Evolutionary conservation across 1,140 invertebrate species (phyloP).

Genomic region (Helicorthomorpha holstii): DNA sequence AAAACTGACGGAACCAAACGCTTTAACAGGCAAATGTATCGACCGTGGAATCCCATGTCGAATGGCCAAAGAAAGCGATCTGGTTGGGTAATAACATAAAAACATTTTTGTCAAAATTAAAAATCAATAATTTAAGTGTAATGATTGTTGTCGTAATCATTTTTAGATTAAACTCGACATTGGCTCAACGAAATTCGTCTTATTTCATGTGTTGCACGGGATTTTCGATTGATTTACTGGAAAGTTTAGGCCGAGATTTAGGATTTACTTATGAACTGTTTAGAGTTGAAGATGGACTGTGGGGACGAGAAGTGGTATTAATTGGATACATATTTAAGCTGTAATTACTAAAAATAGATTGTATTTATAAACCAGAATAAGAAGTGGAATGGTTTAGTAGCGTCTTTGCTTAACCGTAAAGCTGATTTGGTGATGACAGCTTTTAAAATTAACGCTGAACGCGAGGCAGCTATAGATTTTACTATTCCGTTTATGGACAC

Average conservation of each 20-base stretch:
- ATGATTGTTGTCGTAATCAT: neutral
- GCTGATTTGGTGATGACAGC: slow-evolving; percentile 38
- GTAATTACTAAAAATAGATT: too few relatives aligned
- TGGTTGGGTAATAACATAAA: slow-evolving; percentile 46
- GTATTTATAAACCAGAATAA: slow-evolving; percentile 17
- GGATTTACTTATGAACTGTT: slow-evolving; percentile 34
- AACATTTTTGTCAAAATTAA: neutral
- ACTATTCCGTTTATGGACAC: slow-evolving; percentile 39
- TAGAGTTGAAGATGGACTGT: slow-evolving; percentile 35
- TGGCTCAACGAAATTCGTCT: neutral
- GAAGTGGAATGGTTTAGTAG: slow-evolving; percentile 37
- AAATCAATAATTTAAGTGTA: neutral
- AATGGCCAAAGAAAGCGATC: slow-evolving; percentile 56
- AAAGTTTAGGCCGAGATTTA: slow-evolving; percentile 29
- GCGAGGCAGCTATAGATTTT: slow-evolving; percentile 32
- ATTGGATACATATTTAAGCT: too few relatives aligned
- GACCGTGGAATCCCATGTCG: slow-evolving; percentile 74
- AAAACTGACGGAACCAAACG: slow-evolving; percentile 71
- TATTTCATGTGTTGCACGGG: slow-evolving; percentile 76
- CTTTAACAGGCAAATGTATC: slow-evolving; percentile 64
- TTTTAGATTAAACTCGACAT: neutral
- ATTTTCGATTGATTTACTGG: slow-evolving; percentile 67
- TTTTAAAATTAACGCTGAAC: slow-evolving; percentile 34
- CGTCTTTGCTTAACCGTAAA: slow-evolving; percentile 28
- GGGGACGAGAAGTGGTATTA: slow-evolving; percentile 29